Conservation (phyloP, 1,140 invertebrate species). For the Bilobella aurantiaca region DNA sequence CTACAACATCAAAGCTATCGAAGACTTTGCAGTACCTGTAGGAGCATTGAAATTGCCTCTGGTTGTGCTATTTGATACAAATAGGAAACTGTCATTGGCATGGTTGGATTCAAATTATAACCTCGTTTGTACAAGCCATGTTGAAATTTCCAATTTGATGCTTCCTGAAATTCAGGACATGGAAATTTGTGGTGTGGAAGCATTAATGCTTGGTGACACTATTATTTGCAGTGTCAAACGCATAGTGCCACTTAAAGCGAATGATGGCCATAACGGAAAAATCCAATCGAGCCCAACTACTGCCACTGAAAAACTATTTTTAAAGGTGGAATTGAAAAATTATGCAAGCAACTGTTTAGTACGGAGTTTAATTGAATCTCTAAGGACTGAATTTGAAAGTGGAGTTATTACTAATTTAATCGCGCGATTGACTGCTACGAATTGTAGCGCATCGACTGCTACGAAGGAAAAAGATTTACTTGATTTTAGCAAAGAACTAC, state of each 20-base stretch:
- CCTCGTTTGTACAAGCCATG: conserved; percentile 7
- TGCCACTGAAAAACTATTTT: background rate
- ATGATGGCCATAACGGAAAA: conserved; percentile 6
- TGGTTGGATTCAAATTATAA: conserved; percentile 26
- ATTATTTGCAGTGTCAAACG: no score
- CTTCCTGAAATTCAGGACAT: background rate
- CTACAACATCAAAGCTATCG: conserved; percentile 17
- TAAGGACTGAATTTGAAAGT: conserved; percentile 4
- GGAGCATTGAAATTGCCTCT: background rate
- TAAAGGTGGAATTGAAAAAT: conserved; percentile 17
- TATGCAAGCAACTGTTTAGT: conserved; percentile 19
- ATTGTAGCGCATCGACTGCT: background rate
- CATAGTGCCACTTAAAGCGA: no score
- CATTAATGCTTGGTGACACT: conserved; percentile 23
- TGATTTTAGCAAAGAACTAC: background rate
- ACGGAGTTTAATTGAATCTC: conserved; percentile 13
- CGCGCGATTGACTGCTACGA: conserved; percentile 13
- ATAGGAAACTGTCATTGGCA: conserved; percentile 18
- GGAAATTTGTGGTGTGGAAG: conserved; percentile 6
- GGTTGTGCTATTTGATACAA: conserved; percentile 12
- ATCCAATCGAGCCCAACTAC: background rate
- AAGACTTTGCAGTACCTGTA: conserved; percentile 23
- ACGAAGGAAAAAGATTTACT: background rate
- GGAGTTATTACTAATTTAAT: conserved; percentile 13
- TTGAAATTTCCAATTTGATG: background rate